A percentile compares a stretch with the other conserved stretches of the same genome.
phyloP scores from a whole-genome alignment of 2,888 invertebrate species.

The Polylopha cassiicola region DNA sequence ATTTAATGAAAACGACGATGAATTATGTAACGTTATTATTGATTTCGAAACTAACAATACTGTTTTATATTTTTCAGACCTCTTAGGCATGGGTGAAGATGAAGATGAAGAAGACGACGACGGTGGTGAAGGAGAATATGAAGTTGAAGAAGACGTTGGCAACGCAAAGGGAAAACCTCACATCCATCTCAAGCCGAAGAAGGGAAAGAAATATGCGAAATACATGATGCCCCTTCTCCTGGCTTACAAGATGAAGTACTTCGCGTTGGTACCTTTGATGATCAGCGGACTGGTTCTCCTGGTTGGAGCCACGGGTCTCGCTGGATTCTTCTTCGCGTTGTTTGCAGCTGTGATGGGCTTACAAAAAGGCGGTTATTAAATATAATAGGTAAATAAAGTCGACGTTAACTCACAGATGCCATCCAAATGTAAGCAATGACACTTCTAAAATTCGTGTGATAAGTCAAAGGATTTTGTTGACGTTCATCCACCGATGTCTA shows the following conservation, averaged over 20 bases:
- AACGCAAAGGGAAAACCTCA: slow-evolving; percentile 10
- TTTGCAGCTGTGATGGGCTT: slow-evolving; percentile 90
- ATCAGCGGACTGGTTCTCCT: slow-evolving; percentile 84
- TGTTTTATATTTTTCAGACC: slow-evolving; percentile 40
- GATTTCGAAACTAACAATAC: background rate
- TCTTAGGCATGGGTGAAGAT: slow-evolving; percentile 56
- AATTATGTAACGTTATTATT: background rate
- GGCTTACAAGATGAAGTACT: slow-evolving; percentile 90
- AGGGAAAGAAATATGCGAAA: slow-evolving; percentile 80
- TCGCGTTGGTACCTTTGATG: slow-evolving; percentile 85
- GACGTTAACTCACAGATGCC: slow-evolving; percentile 57
- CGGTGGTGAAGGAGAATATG: slow-evolving; percentile 29
- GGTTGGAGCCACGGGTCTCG: slow-evolving; percentile 87
- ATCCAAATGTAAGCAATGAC: slow-evolving; percentile 46
- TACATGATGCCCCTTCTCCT: slow-evolving; percentile 85
- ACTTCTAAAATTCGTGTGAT: slow-evolving; percentile 22
- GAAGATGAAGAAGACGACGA: slow-evolving; percentile 40
- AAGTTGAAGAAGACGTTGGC: slow-evolving; percentile 21
- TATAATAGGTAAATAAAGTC: slow-evolving; percentile 38
- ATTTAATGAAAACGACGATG: background rate
- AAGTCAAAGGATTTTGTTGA: background rate
- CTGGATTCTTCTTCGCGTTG: slow-evolving; percentile 92
- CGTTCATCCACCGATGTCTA: slow-evolving; percentile 26
- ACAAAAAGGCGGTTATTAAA: slow-evolving; percentile 71
- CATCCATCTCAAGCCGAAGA: slow-evolving; percentile 39